Conservation (phyloP, 2,113 vertebrate species). For the Rallus limicola region DNA sequence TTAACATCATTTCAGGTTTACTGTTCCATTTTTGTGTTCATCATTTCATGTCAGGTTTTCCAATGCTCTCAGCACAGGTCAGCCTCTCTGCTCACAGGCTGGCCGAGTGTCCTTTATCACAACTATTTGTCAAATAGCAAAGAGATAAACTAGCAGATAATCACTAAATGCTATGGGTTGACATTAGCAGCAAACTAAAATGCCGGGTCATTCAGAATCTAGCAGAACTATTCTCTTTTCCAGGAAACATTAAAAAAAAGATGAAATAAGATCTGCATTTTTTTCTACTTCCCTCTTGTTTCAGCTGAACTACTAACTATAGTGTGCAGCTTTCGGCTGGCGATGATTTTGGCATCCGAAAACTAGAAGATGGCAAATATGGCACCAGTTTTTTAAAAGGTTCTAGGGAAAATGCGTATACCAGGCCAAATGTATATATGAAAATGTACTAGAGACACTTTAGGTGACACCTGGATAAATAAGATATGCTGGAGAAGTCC, state of each 20-base stretch:
- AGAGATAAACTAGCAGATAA: conserved; percentile 41
- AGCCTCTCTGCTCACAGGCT: not conserved
- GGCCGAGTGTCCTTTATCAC: not conserved
- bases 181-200: conserved; percentile 28
- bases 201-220: conserved; percentile 12
- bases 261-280: not conserved
- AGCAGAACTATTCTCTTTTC: not conserved
- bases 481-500: not conserved
- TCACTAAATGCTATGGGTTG: not conserved
- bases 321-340: not conserved
- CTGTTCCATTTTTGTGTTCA: not conserved
- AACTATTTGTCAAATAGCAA: not conserved
- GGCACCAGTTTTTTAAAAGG: not conserved
- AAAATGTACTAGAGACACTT: not conserved
- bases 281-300: not conserved
- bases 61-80: not conserved
- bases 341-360: conserved; percentile 31
- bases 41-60: not conserved
- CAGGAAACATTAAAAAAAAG: not conserved
- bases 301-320: conserved; percentile 1
- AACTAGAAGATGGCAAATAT: not conserved
- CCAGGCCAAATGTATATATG: not conserved
- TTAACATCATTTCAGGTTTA: not conserved
- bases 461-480: not conserved
- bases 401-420: conserved; percentile 11